Base-by-base conservation (phyloP, 2,797 vertebrate species). In the Bovichtus variegatus region DNA sequence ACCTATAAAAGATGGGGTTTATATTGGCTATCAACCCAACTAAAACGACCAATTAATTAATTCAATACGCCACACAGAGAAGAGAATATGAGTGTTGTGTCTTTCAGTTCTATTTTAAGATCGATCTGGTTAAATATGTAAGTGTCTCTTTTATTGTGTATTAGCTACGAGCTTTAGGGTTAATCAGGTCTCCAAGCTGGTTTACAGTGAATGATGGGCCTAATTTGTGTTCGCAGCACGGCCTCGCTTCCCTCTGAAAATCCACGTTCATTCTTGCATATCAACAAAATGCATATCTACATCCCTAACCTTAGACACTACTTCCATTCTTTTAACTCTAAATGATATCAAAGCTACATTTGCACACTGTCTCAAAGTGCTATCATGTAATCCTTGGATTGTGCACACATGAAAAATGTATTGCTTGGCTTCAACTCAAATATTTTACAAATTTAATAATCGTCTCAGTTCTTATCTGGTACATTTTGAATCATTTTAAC, bases 61-160 rank as follows among this genome's bases (percentile, higher is more conserved):
- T n/a, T n/a, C n/a, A n/a, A n/a, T n/a, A n/a, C n/a, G n/a, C n/a
- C n/a, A n/a, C n/a, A n/a, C n/a, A n/a, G n/a, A n/a, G n/a, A n/a
- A n/a, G n/a, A n/a, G n/a, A 43, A 23, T 41, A 31, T 58, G 25
- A 49, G 9, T 67, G 23, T 15, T 60, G 12, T 74, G 16, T 65
- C 19, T 29, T 46, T 67, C 41, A 46, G 4, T 23, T 59, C 19
- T 71, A 13, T 50, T 54, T 19, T 44, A 16, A 38, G 23, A 11
- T 1, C 9, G 6, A 71, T 44, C 6, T 49, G 21, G 60, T 54
- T 40, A 23, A 53, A 54, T 49, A 12, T 61, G n/a, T 1, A 31
- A 27, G 38, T 9, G 2, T 4, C 1, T 49, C 1, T 19, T 13
- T 57, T 21, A 12, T 53, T 49, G 8, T 16, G 21, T 27, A 29